Evolutionary conservation across 2,797 vertebrate species (phyloP).

Genomic region (Myotis daubentonii): DNA sequence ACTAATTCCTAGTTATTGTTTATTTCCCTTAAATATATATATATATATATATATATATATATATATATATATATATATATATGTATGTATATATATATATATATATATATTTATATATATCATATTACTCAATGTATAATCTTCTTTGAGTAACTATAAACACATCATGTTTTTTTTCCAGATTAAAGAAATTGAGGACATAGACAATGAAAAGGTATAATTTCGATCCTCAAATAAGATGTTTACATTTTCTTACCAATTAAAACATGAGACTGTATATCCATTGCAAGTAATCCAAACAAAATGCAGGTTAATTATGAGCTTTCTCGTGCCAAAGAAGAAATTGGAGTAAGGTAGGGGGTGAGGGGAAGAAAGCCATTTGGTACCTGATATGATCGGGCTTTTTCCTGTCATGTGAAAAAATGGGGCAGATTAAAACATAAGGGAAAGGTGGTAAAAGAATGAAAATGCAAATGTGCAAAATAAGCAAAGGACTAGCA

Average conservation of each 20-base stretch:
- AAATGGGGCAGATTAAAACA: slow-evolving; percentile 90
- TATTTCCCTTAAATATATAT: background rate
- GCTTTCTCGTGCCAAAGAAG: slow-evolving; percentile 86
- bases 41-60: no score
- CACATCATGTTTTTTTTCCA: slow-evolving; percentile 30
- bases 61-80: background rate
- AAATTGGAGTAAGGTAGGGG: slow-evolving; percentile 76
- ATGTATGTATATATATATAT: background rate
- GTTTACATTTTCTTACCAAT: slow-evolving; percentile 44
- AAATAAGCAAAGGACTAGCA: slow-evolving; percentile 87
- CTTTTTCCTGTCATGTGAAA: slow-evolving; percentile 92
- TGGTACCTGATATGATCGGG: slow-evolving; percentile 91
- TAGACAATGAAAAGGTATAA: slow-evolving; percentile 29
- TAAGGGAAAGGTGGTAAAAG: slow-evolving; percentile 86
- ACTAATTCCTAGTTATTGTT: background rate
- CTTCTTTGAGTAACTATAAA: background rate
- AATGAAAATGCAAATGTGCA: slow-evolving; percentile 87
- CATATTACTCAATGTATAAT: background rate
- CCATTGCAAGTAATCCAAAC: slow-evolving; percentile 87
- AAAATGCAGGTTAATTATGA: slow-evolving; percentile 84
- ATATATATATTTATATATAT: background rate
- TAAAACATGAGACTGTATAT: slow-evolving; percentile 79
- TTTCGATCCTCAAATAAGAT: slow-evolving; percentile 48
- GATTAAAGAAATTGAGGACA: slow-evolving; percentile 44
- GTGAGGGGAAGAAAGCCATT: slow-evolving; percentile 84